Conservation (phyloP, 2,888 invertebrate genomes). For the Polyploca ridens region DNA sequence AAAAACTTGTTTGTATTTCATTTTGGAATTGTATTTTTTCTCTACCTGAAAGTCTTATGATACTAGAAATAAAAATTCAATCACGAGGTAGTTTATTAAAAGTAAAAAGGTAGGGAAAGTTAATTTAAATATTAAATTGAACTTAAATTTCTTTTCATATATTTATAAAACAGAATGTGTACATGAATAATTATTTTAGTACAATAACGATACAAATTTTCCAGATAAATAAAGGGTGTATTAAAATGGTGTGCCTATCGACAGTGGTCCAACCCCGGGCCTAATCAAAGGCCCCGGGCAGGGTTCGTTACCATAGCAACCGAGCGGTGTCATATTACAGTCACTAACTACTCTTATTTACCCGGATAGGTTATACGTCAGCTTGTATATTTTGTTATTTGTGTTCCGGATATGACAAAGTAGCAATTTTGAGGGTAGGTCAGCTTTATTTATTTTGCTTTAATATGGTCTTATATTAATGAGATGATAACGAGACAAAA, state of each 20-base stretch:
- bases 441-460: too few relatives aligned
- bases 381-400: neutral
- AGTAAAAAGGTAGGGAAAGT: neutral
- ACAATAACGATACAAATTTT: neutral
- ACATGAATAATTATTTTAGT: neutral
- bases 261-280: neutral
- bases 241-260: neutral
- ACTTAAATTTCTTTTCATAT: neutral
- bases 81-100: too few relatives aligned
- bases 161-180: too few relatives aligned
- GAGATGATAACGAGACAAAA: too few relatives aligned
- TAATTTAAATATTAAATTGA: neutral
- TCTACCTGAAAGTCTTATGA: too few relatives aligned
- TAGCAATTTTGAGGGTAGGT: neutral
- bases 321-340: conserved; percentile 3
- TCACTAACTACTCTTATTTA: neutral
- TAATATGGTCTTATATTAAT: too few relatives aligned
- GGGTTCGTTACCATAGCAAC: neutral
- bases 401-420: neutral
- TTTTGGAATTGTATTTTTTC: too few relatives aligned
- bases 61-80: too few relatives aligned
- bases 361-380: neutral
- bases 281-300: conserved; percentile 2
- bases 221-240: neutral
- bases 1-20: neutral